Evolutionary conservation across 2,888 invertebrate species (phyloP).

Genomic region (Trichopria drosophilae): DNA sequence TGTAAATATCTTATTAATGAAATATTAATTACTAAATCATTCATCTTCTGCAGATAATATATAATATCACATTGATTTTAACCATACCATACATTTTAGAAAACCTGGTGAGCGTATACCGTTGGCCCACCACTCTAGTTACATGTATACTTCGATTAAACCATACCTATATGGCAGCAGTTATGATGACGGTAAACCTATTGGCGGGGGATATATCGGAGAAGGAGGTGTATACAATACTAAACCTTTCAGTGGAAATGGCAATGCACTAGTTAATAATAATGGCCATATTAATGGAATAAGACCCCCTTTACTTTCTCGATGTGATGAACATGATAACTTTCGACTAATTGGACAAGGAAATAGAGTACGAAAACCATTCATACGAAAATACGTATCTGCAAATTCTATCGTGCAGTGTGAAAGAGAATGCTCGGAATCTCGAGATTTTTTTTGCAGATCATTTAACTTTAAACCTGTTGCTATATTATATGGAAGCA

Average conservation of each 20-base stretch:
- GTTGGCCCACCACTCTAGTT: too few species aligned
- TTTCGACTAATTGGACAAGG: constrained; percentile 75
- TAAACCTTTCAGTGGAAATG: constrained; percentile 51
- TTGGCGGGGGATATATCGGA: constrained; percentile 52
- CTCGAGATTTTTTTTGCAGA: constrained; percentile 63
- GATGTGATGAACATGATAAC: constrained; percentile 82
- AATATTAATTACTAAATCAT: too few species aligned
- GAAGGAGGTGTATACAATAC: constrained; percentile 53
- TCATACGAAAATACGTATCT: constrained; percentile 72
- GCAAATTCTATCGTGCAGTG: constrained; percentile 77
- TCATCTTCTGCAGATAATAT: too few species aligned
- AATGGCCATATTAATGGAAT: constrained; percentile 57
- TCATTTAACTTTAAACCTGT: constrained; percentile 83
- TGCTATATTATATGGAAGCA: constrained; percentile 66
- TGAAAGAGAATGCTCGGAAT: constrained; percentile 74
- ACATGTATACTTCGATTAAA: too few species aligned
- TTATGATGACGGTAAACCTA: constrained; percentile 53
- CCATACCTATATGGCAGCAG: too few species aligned
- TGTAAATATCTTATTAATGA: too few species aligned
- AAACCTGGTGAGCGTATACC: too few species aligned
- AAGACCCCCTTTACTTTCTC: constrained; percentile 63
- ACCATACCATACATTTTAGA: too few species aligned
- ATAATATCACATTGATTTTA: too few species aligned
- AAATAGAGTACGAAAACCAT: constrained; percentile 81
- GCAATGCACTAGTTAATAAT: too few species aligned